Evolutionary conservation across 2,888 invertebrate species (phyloP), one percentile per base, ranked within the genome.

Genomic region (Ypsolopha sequella): DNA sequence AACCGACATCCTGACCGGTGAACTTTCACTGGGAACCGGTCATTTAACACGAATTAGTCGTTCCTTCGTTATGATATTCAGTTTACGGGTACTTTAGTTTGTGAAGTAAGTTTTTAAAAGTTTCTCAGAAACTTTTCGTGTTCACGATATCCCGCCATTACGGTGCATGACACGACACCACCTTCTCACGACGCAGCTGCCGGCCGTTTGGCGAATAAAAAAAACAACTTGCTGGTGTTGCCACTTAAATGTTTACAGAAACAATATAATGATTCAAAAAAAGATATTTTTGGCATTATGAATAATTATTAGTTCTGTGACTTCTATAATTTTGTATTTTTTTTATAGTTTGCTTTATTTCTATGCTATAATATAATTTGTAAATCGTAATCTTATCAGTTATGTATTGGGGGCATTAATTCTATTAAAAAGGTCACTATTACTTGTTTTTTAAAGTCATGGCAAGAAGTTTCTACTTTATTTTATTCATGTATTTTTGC

Each of bases 1-100:
- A 84, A 86, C 86, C 76, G 85, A 82, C 85, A 86, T 85, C 79
- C 75, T 82, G 76, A 74, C 76, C 75, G 72, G 72, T 76, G 67
- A 76, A 77, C 74, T 80, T 77, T 77, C 76, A 81, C 80, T 71
- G 62, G 64, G 59, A 57, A 61, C 55, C 57, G 58, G 61, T 66
- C 4, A 63, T 69, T 64, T 59, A 59, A 56, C 47, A 51, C 60
- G 53, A 55, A 49, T 52, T 51, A 59, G 54, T 57, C 62, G 65
- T 72, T 73, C 70, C 62, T 59, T 58, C 53, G 56, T 62, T 51
- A 55, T 54, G 66, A 53, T 56, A 60, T 50, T 61, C 56, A 60
- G 55, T 55, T 54, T 47, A 48, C 55, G 54, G 52, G 56, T 60
- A 57, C 65, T 72, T 73, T 70, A 63, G 62, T 70, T 60, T 54